phyloP scores from a whole-genome alignment of 1,140 invertebrate species.

The Aphelinus atriplicis region DNA sequence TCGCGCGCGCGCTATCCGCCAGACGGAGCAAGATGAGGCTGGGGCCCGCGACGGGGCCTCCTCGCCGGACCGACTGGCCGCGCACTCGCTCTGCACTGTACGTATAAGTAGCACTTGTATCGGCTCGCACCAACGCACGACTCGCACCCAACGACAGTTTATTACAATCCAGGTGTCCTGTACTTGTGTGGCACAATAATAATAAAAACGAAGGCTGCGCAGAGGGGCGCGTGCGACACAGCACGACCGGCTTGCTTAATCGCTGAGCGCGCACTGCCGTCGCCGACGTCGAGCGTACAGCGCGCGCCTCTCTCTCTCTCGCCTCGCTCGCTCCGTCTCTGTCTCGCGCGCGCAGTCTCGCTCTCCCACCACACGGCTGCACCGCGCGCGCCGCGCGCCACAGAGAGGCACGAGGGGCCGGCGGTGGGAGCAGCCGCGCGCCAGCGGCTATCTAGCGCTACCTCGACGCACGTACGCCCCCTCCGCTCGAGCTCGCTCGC shows the following conservation, averaged over 20 bases:
- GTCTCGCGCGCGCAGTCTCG: not conserved
- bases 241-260: conserved; percentile 58
- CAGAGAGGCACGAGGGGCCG: no score
- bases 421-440: no score
- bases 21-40: conserved; percentile 10
- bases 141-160: no score
- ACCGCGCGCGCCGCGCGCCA: not conserved
- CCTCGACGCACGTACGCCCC: conserved; percentile 1
- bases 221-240: not conserved
- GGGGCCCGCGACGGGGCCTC: conserved; percentile 51
- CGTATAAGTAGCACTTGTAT: no score
- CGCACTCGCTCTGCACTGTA: no score
- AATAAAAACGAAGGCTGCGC: not conserved
- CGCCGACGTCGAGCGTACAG: conserved; percentile 42
- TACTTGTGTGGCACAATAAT: no score
- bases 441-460: not conserved
- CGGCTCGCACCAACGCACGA: no score
- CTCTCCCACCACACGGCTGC: not conserved
- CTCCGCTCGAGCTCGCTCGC: conserved; percentile 23
- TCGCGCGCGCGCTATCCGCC: not conserved
- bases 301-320: conserved; percentile 29
- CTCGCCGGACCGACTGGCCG: no score
- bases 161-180: no score
- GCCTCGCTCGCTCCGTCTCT: not conserved
- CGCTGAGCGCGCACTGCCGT: conserved; percentile 64